Conservation (phyloP, 1,140 invertebrate genomes). For the Penaeus japonicus region DNA sequence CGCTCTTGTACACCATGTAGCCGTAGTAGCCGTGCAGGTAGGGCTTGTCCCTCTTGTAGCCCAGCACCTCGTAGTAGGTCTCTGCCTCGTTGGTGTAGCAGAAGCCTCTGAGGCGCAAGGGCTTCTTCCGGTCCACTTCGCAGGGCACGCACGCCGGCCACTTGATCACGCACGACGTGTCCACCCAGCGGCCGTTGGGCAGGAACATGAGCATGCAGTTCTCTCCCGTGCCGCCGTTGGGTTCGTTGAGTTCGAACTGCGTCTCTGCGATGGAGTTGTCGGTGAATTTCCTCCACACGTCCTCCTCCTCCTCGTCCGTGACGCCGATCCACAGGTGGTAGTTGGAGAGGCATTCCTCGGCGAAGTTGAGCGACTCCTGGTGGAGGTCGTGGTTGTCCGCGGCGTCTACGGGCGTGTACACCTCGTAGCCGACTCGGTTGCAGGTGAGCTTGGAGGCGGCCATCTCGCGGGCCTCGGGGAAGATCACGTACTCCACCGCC, state of each 20-base stretch:
- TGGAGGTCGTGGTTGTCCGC: constrained; percentile 21
- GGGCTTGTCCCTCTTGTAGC: constrained; percentile 42
- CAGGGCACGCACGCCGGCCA: constrained; percentile 49
- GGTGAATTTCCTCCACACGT: constrained; percentile 48
- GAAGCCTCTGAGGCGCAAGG: constrained; percentile 43
- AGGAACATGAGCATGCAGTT: constrained; percentile 54
- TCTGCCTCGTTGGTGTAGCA: constrained; percentile 47
- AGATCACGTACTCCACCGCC: constrained; percentile 43
- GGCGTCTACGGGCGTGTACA: constrained; percentile 27
- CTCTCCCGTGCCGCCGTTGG: constrained; percentile 39
- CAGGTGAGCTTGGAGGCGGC: constrained; percentile 19
- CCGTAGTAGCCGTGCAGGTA: constrained; percentile 52
- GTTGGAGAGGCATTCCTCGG: constrained; percentile 44
- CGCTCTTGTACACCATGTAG: constrained; percentile 38
- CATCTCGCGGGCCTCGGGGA: constrained; percentile 46
- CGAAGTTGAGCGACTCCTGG: constrained; percentile 40
- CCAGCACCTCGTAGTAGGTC: constrained; percentile 43
- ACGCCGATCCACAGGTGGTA: constrained; percentile 49
- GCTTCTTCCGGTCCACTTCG: constrained; percentile 15
- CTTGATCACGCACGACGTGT: constrained; percentile 47
- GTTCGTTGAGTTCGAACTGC: constrained; percentile 46
- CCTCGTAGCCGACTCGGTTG: constrained; percentile 44
- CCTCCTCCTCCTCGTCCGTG: constrained; percentile 38
- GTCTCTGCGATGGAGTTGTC: constrained; percentile 39
- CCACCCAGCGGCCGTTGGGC: constrained; percentile 46